phyloP scores from a whole-genome alignment of 2,797 vertebrate genomes.

The Enteromius treurensis region DNA sequence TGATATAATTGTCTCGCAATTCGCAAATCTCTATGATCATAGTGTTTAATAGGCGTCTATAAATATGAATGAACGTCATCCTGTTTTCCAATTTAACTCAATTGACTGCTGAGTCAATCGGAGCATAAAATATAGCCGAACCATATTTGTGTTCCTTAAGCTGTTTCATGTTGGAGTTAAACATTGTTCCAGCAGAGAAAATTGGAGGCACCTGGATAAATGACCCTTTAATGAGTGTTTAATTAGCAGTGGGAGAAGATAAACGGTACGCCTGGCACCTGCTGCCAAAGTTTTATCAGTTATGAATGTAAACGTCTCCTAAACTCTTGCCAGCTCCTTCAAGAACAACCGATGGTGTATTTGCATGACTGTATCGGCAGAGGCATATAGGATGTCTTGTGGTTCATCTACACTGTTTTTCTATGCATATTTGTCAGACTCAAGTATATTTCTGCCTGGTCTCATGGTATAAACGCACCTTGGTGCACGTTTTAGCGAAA shows the following conservation, averaged over 20 bases:
- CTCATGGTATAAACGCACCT: no score
- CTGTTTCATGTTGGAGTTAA: not conserved
- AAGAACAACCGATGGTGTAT: not conserved
- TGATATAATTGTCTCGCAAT: not conserved
- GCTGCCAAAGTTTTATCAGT: not conserved
- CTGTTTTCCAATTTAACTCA: not conserved
- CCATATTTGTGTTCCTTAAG: not conserved
- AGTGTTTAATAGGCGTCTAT: not conserved
- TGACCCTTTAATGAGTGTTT: not conserved
- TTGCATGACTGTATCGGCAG: not conserved
- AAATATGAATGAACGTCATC: not conserved
- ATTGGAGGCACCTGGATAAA: slow-evolving; percentile 20
- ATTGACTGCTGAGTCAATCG: not conserved
- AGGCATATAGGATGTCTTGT: not conserved
- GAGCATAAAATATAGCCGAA: not conserved
- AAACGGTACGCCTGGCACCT: not conserved
- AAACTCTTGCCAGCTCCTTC: not conserved
- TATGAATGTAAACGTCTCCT: not conserved
- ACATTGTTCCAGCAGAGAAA: not conserved
- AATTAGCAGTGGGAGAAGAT: slow-evolving; percentile 7
- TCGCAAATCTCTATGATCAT: not conserved
- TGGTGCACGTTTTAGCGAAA: no score
- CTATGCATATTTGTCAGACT: not conserved
- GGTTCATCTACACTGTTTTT: not conserved
- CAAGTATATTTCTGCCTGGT: not conserved